Evolutionary conservation across 2,113 vertebrate species (phyloP), one percentile per base, ranked within the genome.

Genomic region (Phylloscopus trochilus): DNA sequence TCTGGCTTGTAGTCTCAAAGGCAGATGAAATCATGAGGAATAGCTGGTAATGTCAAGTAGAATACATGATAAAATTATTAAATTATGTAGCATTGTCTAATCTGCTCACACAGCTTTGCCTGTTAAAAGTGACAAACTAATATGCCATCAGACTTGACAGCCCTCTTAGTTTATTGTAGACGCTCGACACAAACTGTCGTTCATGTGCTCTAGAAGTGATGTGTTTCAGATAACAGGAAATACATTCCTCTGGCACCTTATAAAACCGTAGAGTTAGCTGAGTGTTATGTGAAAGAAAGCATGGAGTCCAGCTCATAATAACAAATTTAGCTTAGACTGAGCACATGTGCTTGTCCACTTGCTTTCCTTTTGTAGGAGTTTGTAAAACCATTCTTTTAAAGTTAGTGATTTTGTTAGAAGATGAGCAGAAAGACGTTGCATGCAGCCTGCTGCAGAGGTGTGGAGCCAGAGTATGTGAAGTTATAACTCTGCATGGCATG

Each of bases 81-180:
- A 97, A 97, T 97, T 97, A 96, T 87, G 90, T 95, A 84, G 89
- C 85, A 91, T 97, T 93, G 89, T 93, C 89, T 97, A 89, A 97
- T 97, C 95, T 96, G 84, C 85, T 91, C 92, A 62, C 90, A 87
- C 92, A 95, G 96, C 95, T 95, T 93, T 94, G 90, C 72, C 95
- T 95, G 76, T 93, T 97, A 93, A 19, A 86, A 95, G 95, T 96
- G 95, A 97, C 95, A 97, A 97, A 97, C 96, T 96, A 96, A 97
- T 96, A 94, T 86, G 91, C 88, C 94, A 89, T 97, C 93, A 86
- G 30, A 90, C 55, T 91, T 96, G 96, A 96, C 96, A 97, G 88
- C 89, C 78, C 70, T 94, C 89, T 97, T 94, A 89, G 92, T 96
- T 97, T 97, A 92, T 93, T 97, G 92, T 78, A 86, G 90, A 81